Base-by-base conservation (phyloP, 2,888 invertebrate genomes). In the Cetonia aurata region DNA sequence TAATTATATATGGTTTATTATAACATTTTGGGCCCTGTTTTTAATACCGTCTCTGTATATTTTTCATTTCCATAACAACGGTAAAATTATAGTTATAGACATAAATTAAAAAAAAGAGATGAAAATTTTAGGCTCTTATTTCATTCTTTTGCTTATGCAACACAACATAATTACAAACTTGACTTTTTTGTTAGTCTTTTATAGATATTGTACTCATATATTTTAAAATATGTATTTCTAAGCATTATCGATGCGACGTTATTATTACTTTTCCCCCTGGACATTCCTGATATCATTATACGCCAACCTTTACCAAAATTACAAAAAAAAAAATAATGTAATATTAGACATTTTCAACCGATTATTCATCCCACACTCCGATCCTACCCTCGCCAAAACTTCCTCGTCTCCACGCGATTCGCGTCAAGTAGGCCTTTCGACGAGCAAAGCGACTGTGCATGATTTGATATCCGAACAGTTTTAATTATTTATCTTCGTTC, bases 401-500 rank as follows among this genome's bases (percentile, higher is more conserved):
- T 65, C 37, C 37, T 10, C 37, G 33, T 41, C 17, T 37, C n/a
- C 46, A 41, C 48, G 46, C 46, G 68, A 59, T 44, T 53, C 37
- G 56, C 52, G 57, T 69, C 46, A 52, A 66, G 66, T 60, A 52
- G 50, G 50, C 59, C 42, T 69, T 69, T 69, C 46, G 69, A 52
- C 42, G 60, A 55, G 67, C 57, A 60, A 69, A 53, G 70, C 69
- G 59, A 67, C 70, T 67, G 60, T 67, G 70, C 71, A 72, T 75
- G 74, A 75, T 75, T 74, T 73, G 73, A 75, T 75, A 74, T 73
- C 70, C 71, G 72, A 75, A 75, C 73, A 71, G 74, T 75, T 75
- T 76, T 76, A 76, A 76, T 76, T 75, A 76, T 76, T 75, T 75
- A 76, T 76, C 75, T 75, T 73, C 67, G 44, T 71, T 69, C 67